Evolutionary conservation across 2,113 vertebrate species (phyloP).

Genomic region (Oostethus manadensis): DNA sequence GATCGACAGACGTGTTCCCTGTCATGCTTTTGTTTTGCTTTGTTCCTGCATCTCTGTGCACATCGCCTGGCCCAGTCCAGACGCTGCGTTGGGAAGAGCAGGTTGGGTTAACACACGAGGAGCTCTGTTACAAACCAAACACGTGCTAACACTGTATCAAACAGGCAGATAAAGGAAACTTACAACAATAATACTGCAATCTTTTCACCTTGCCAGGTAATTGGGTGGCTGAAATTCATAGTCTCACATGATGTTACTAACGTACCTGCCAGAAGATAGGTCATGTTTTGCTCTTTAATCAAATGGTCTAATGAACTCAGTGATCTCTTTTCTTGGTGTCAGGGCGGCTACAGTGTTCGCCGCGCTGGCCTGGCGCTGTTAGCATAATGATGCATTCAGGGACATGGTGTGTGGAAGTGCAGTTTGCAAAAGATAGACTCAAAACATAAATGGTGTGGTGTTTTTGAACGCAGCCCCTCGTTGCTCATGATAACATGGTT

Average conservation of each 20-base stretch:
- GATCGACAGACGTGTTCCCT: constrained; percentile 73
- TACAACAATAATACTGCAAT: constrained; percentile 24
- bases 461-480: too few relatives aligned
- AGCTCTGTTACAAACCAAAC: constrained; percentile 68
- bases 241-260: neutral
- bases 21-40: constrained; percentile 72
- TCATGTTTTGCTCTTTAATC: neutral
- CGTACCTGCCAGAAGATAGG: too few relatives aligned
- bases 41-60: constrained; percentile 74
- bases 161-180: constrained; percentile 27
- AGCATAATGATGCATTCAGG: too few relatives aligned
- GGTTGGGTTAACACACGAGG: constrained; percentile 69
- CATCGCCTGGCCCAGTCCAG: constrained; percentile 66
- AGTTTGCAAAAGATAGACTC: too few relatives aligned
- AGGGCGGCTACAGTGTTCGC: too few relatives aligned
- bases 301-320: neutral
- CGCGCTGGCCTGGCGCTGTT: too few relatives aligned
- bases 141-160: constrained; percentile 59
- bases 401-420: too few relatives aligned
- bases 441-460: too few relatives aligned
- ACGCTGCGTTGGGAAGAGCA: constrained; percentile 64
- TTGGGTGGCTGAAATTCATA: neutral
- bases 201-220: constrained; percentile 27
- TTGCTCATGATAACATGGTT: too few relatives aligned
- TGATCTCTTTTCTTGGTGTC: too few relatives aligned